Evolutionary conservation across 2,113 vertebrate species (phyloP), one percentile per base, ranked within the genome.

Genomic region (Ctenodactylus gundi): DNA sequence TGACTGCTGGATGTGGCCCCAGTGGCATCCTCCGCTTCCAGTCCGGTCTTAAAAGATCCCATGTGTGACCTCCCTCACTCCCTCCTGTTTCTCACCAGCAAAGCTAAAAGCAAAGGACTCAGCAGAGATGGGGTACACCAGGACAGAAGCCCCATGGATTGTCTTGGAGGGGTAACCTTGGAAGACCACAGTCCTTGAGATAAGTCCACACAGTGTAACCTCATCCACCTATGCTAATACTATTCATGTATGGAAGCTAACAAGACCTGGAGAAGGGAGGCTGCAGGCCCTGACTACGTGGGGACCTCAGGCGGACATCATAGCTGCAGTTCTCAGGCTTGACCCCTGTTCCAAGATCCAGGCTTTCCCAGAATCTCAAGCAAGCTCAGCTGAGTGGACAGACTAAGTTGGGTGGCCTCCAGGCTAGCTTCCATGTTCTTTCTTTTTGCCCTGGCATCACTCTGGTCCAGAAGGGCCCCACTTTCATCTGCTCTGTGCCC

Each of bases 101-200:
- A 91, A 80, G 39, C n/a, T 51, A 21, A 72, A 73, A 72, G 11
- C 18, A 53, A 84, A 78, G 20, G 34, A 36, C 36, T 36, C 8
- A 13, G 0, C 51, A n/a, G 31, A 39, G n/a, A 55, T 2, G n/a
- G 25, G 2, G 5, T 36, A 27, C 15, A 36, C 0, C 9, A 12
- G 8, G 7, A 93, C 41, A 86, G 75, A 13, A 65, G 3, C 18
- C 36, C 51, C 27, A 5, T 72, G 46, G 25, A 8, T 82, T 31
- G 23, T 49, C 23, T 11, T 58, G 27, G 29, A 46, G 46, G 17
- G 36, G 55, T 60, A 75, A 82, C 49, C 27, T 3, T 4, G 10
- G 2, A 36, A 1, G 8, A 11, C 8, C 34, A 4, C 21, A 34
- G 44, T 44, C 46, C 39, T 57, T 20, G 29, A 83, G 65, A 67